phyloP scores from a whole-genome alignment of 1,140 invertebrate species.

The Brachionus paranguensis region DNA sequence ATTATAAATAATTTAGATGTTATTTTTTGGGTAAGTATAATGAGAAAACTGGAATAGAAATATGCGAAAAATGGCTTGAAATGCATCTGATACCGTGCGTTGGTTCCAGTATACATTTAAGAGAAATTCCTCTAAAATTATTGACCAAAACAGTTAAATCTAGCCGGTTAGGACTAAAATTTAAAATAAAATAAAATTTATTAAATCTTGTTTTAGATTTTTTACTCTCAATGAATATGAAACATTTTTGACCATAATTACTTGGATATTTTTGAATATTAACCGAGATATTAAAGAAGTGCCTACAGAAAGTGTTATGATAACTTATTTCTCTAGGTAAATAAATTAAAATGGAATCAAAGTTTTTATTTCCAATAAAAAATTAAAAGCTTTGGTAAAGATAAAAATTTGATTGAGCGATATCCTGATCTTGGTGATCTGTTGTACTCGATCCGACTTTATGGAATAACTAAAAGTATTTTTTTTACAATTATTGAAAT shows the following conservation, averaged over 20 bases:
- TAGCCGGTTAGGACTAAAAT: neutral
- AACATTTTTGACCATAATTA: neutral
- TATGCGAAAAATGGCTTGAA: constrained; percentile 36
- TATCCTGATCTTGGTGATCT: constrained; percentile 14
- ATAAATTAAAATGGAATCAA: neutral
- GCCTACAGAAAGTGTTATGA: constrained; percentile 29
- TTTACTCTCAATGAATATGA: constrained; percentile 16
- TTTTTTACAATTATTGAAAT: neutral
- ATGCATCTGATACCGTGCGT: constrained; percentile 6
- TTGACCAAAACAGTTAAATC: constrained; percentile 24
- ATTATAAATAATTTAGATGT: no score
- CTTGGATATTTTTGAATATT: constrained; percentile 21
- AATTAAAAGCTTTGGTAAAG: constrained; percentile 4
- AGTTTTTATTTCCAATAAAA: neutral
- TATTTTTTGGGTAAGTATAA: neutral
- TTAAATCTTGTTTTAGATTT: neutral
- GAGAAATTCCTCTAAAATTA: neutral
- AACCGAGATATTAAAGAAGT: constrained; percentile 2
- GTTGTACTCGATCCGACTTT: neutral
- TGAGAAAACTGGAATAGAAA: neutral
- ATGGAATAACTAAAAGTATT: constrained; percentile 36
- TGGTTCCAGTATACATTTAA: constrained; percentile 11
- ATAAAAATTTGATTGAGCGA: neutral
- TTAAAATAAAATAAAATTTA: neutral
- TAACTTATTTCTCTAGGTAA: constrained; percentile 33